Conservation (phyloP, 2,888 invertebrate genomes). For the Hyposoter dolosus region DNA sequence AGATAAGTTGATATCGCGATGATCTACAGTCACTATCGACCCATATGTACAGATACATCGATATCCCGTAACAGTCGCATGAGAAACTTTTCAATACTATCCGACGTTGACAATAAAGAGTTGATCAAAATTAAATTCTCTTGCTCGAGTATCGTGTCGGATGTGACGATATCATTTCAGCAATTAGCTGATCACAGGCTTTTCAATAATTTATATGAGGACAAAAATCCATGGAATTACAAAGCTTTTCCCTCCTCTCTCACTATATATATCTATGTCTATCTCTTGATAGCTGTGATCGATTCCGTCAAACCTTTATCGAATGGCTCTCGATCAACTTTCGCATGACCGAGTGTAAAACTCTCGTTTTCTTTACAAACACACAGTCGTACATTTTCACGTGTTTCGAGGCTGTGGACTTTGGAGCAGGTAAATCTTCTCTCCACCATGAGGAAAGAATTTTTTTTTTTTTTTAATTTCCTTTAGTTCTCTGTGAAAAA, state of each 20-base stretch:
- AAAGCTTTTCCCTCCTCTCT: not conserved
- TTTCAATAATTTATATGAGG: not conserved
- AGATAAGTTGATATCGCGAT: conserved; percentile 65
- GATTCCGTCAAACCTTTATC: not conserved
- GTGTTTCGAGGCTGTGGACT: not conserved
- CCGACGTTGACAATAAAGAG: not conserved
- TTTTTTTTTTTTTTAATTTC: not conserved
- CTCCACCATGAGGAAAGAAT: not conserved
- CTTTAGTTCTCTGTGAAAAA: not conserved
- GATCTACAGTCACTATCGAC: conserved; percentile 57
- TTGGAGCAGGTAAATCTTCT: not conserved
- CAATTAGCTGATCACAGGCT: not conserved
- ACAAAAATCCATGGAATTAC: not conserved
- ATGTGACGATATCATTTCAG: not conserved
- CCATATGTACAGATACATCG: not conserved
- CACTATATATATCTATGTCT: not conserved
- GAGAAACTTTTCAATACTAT: not conserved
- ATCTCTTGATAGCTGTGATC: not conserved
- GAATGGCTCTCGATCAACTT: not conserved
- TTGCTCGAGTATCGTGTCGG: not conserved
- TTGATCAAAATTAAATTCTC: not conserved
- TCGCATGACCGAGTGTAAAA: not conserved
- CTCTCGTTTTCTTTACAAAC: conserved; percentile 15
- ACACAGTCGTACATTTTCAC: not conserved
- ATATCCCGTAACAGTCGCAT: not conserved